Percentiles rank a stretch among this genome's conserved stretches.
Conservation (phyloP, 2,888 invertebrate genomes). For the Orthonychiurus folsomi region DNA sequence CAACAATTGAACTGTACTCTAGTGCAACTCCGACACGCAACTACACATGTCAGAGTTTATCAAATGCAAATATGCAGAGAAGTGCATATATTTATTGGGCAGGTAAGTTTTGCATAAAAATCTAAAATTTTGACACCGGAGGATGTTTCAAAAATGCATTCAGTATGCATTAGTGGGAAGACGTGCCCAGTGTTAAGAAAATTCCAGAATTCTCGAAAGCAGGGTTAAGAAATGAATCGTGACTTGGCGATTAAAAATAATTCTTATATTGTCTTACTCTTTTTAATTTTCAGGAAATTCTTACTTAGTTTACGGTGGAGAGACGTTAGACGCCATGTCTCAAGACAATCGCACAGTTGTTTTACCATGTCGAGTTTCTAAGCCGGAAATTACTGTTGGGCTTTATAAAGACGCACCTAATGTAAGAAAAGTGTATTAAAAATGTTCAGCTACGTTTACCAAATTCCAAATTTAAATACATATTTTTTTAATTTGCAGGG, state of each 20-base stretch:
- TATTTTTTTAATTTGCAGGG: conserved; percentile 5
- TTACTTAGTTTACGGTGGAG: conserved; percentile 31
- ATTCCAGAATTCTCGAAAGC: too few species aligned
- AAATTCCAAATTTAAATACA: too few species aligned
- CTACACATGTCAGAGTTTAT: conserved; percentile 32
- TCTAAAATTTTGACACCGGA: too few species aligned
- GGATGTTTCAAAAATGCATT: too few species aligned
- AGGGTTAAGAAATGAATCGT: not conserved
- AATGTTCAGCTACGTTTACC: too few species aligned
- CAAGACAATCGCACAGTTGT: conserved; percentile 24
- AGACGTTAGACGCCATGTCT: conserved; percentile 27
- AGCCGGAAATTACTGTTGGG: conserved; percentile 25
- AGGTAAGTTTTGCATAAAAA: too few species aligned
- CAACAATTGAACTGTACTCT: conserved; percentile 22
- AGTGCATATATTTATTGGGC: conserved; percentile 35
- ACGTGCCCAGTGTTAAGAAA: not conserved
- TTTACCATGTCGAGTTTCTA: conserved; percentile 33
- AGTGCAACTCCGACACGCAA: conserved; percentile 25
- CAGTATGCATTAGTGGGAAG: too few species aligned
- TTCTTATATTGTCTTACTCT: not conserved
- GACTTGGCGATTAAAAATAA: not conserved
- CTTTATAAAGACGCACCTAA: conserved; percentile 26
- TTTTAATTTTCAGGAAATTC: conserved; percentile 20
- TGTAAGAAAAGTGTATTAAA: too few species aligned
- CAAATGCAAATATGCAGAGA: conserved; percentile 21